Evolutionary conservation across 2,888 invertebrate genomes (phyloP).

Genomic region (Brachycybe producta): DNA sequence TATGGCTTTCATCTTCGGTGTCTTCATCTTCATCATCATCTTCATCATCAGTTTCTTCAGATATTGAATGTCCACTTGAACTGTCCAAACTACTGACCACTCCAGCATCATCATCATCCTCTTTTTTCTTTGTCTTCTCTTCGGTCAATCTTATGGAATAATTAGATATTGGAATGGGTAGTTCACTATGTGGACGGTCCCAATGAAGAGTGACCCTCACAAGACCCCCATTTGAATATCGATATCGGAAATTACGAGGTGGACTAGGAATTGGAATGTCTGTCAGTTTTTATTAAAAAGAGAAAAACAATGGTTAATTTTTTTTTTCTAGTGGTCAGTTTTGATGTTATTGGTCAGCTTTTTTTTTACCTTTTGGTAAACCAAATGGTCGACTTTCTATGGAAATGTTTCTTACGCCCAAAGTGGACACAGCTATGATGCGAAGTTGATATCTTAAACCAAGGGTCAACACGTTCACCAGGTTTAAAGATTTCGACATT

Average conservation of each 20-base stretch:
- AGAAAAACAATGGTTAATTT: no score
- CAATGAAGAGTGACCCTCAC: constrained; percentile 2
- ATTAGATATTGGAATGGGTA: constrained; percentile 3
- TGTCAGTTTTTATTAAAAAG: not conserved
- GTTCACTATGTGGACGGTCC: constrained; percentile 4
- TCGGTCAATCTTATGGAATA: constrained; percentile 1
- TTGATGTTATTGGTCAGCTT: not conserved
- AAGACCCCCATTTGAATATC: not conserved
- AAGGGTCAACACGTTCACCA: constrained; percentile 8
- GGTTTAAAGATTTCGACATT: not conserved
- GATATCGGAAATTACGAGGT: constrained; percentile 5
- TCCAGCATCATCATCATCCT: no score
- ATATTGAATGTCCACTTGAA: no score
- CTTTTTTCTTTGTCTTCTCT: no score
- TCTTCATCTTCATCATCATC: no score
- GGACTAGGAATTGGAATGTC: constrained; percentile 7
- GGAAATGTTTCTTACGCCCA: constrained; percentile 6
- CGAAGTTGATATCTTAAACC: constrained; percentile 12
- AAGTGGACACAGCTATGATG: constrained; percentile 9
- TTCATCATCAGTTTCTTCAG: no score
- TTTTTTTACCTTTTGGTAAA: constrained; percentile 14
- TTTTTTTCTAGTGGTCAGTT: not conserved
- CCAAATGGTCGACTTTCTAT: constrained; percentile 10
- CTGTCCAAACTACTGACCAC: not conserved
- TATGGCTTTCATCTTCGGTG: no score